phyloP scores from a whole-genome alignment of 1,140 invertebrate species.

The Arctopsyche grandis region DNA sequence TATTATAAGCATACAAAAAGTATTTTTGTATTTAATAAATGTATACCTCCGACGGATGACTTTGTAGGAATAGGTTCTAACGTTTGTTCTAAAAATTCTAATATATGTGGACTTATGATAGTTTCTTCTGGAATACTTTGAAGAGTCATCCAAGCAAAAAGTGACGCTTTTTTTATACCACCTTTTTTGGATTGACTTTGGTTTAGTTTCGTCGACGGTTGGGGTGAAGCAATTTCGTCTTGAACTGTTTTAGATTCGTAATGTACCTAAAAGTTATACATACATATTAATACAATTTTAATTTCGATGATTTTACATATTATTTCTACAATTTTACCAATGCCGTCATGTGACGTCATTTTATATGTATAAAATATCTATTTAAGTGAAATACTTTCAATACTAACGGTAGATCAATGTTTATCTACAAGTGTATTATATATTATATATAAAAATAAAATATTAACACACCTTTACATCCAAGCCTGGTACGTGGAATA shows the following conservation, averaged over 20 bases:
- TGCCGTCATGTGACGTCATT: too few species aligned
- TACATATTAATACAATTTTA: conserved; percentile 16
- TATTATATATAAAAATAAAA: conserved; percentile 11
- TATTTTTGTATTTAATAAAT: too few species aligned
- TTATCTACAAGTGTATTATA: neutral
- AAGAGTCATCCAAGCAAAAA: conserved; percentile 95
- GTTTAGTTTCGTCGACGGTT: conserved; percentile 55
- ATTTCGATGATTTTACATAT: too few species aligned
- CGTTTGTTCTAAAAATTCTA: conserved; percentile 95
- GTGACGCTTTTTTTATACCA: conserved; percentile 87
- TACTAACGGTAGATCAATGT: too few species aligned
- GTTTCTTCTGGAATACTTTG: conserved; percentile 97
- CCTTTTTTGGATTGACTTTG: conserved; percentile 64
- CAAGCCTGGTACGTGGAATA: conserved; percentile 94
- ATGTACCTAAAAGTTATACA: conserved; percentile 72
- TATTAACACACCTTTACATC: conserved; percentile 82
- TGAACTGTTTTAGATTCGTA: conserved; percentile 86
- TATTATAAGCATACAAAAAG: neutral
- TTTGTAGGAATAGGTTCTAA: conserved; percentile 90
- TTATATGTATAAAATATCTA: too few species aligned
- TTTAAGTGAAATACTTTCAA: too few species aligned
- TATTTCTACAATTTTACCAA: too few species aligned
- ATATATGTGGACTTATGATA: conserved; percentile 92
- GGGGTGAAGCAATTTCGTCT: conserved; percentile 67
- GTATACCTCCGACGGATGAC: conserved; percentile 60